Evolutionary conservation across 2,888 invertebrate species (phyloP), one percentile per base, ranked within the genome.

Genomic region (Spisula solida): DNA sequence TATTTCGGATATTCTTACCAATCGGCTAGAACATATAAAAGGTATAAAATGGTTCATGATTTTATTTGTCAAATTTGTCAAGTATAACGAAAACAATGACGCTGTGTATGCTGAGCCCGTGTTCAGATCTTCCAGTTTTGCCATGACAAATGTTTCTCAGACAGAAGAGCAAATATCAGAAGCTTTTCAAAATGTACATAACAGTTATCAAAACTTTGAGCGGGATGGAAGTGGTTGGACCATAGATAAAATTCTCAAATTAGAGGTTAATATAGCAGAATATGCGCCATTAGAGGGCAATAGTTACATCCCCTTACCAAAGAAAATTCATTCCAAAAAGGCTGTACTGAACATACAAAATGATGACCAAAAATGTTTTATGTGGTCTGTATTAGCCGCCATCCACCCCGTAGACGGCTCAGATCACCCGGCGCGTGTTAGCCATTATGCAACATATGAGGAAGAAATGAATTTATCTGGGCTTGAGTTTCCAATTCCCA

Each of bases 171-270:
- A n/a, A n/a, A n/a, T n/a, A n/a, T n/a, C n/a, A n/a, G n/a, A n/a
- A n/a, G n/a, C n/a, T n/a, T n/a, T n/a, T n/a, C n/a, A n/a, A n/a
- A n/a, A n/a, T n/a, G n/a, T n/a, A n/a, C n/a, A n/a, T n/a, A 86
- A 70, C 25, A 88, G 87, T 18, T 60, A 89, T 16, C 90, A 92
- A 55, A 60, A 87, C 29, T 92, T 70, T 60, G 55, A 90, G 16
- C 20, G 88, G 16, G 70, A 87, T 41, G 87, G 87, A 5, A 88
- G 88, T 1, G 89, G 89, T 0, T 92, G 92, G 92, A 75, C 81
- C n/a, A 14, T 92, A 16, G 82, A 85, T 20, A 86, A 88, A 31
- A 85, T 90, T 16, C 1, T 90, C 0, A 70, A 86, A 25, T 56
- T 88, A 0, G 88, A 88, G 34, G 85, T 85, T n/a, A 83, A 87